Evolutionary conservation across 2,888 invertebrate genomes (phyloP).

Genomic region (Alloplasta piceator): DNA sequence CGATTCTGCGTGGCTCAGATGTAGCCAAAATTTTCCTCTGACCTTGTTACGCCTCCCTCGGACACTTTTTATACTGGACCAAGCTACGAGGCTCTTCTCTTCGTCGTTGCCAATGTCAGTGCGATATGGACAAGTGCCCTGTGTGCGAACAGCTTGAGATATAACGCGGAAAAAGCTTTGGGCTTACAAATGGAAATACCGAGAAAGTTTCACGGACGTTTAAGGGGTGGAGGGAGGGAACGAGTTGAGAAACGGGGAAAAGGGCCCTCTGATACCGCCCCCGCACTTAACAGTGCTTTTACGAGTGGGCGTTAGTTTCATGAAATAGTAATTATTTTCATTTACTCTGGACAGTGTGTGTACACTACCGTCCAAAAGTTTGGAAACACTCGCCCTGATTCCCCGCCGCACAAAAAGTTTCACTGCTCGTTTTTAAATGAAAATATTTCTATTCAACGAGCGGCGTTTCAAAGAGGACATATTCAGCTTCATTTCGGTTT

Average conservation of each 20-base stretch:
- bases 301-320: conserved; percentile 65
- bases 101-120: too few species aligned
- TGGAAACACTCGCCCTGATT: too few species aligned
- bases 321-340: conserved; percentile 67
- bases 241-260: conserved; percentile 36
- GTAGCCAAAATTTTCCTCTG: neutral
- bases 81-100: neutral
- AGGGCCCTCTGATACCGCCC: conserved; percentile 63
- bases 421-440: too few species aligned
- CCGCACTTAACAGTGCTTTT: conserved; percentile 68
- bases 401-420: too few species aligned
- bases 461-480: too few species aligned
- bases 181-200: conserved; percentile 55
- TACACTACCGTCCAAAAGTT: too few species aligned
- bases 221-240: neutral
- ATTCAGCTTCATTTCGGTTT: too few species aligned
- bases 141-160: conserved; percentile 24
- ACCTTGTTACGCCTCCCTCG: neutral
- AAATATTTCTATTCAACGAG: too few species aligned
- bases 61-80: neutral
- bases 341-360: conserved; percentile 31
- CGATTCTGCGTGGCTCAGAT: too few species aligned
- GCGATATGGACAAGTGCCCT: conserved; percentile 28
- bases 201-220: conserved; percentile 18
- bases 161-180: conserved; percentile 30